Evolutionary conservation across 2,888 invertebrate species (phyloP), one percentile per base, ranked within the genome.

Genomic region (Drosophila histrio): DNA sequence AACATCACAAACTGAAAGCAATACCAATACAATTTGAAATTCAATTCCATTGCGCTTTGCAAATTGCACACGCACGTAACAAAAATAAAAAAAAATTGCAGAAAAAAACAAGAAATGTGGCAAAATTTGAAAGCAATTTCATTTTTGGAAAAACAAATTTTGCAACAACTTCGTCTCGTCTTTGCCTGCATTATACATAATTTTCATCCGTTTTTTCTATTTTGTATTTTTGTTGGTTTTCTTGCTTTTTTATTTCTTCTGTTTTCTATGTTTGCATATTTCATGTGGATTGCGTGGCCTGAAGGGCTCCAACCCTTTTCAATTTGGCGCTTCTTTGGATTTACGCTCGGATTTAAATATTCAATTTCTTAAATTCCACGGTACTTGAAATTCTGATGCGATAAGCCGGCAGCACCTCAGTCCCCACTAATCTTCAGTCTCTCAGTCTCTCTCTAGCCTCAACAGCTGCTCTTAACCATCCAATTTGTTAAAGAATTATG

Each of bases 341-440:
- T 82, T 65, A 53, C 67, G 50, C 49, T 50, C 34, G 79, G 82
- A 82, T 79, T 82, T 82, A 85, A 83, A 83, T 83, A 79, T 83
- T 85, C 85, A 79, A 83, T 76, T 76, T 72, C 62, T 61, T 62
- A 68, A 62, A 75, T 72, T 83, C 64, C 69, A 39, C 32, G 59
- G 15, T 68, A 56, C 61, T 69, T 71, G 75, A 70, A 67, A 43
- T 56, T 44, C 61, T 58, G 62, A 56, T 61, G 49, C 61, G 66
- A 63, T 75, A 75, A 76, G 68, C 72, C 19, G 26, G 19, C 50
- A 36, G 41, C 26, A 21, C 15, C 9, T 19, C 7, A 9, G 36
- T 22, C 8, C 36, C 17, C 32, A 15, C 2, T 8, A 34, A 17
- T 9, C 15, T 15, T 2, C 19, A 8, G 2, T 21, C 8, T 13